These are phyloP conservation scores for Girardia tigrina DNA, from an alignment of 2,888 invertebrate species.

Conservation along the genomic window DNA sequence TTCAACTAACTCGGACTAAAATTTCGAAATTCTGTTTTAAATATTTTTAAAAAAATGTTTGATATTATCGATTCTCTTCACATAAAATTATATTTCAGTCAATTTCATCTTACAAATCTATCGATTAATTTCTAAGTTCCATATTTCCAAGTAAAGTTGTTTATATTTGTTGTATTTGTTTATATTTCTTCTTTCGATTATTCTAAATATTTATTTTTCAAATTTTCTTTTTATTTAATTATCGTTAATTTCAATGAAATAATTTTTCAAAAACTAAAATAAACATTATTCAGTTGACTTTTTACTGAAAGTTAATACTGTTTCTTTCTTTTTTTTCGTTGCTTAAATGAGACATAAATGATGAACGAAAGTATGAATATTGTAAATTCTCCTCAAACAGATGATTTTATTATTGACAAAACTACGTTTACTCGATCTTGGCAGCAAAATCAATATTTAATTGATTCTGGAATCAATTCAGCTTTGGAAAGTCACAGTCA, in stretches of 20 bases:
- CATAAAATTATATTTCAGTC: too few species aligned
- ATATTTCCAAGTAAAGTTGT: too few species aligned
- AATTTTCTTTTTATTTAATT: neutral
- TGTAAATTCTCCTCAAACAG: constrained; percentile 14
- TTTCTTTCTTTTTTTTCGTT: neutral
- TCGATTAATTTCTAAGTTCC: too few species aligned
- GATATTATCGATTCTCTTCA: too few species aligned
- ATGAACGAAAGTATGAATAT: constrained; percentile 23
- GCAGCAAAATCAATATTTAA: constrained; percentile 78
- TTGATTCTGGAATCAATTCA: constrained; percentile 87
- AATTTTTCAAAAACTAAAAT: neutral
- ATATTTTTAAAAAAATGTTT: too few species aligned
- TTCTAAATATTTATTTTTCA: neutral
- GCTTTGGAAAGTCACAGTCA: constrained; percentile 46
- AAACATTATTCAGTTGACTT: neutral
- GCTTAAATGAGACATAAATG: neutral
- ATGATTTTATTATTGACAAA: neutral
- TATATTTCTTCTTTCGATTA: constrained; percentile 10
- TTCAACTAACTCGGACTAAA: too few species aligned
- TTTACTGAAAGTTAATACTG: neutral
- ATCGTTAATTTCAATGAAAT: constrained; percentile 10
- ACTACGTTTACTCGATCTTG: constrained; percentile 53
- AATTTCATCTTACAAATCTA: too few species aligned
- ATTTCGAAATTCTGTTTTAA: too few species aligned
- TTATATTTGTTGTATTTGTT: too few species aligned